Base-by-base conservation (phyloP, 2,113 vertebrate genomes). In the Ciconia maguari region DNA sequence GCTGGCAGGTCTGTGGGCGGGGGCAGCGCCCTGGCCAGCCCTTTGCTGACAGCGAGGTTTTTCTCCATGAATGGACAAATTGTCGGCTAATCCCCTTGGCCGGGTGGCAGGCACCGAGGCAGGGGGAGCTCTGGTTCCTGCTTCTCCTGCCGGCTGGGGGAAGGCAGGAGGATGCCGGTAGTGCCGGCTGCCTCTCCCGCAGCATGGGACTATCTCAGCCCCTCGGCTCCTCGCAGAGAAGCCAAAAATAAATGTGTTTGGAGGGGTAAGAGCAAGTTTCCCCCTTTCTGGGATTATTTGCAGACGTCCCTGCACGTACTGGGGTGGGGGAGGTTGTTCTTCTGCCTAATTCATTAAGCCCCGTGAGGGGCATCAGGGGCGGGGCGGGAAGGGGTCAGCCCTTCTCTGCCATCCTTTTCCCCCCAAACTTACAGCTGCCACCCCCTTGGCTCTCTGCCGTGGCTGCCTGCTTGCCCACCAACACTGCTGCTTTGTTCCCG, bases 1-100 rank as follows among this genome's bases (percentile, higher is more conserved):
- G 81, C 55, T 2, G 16, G 46, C 80, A 24, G 70, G 51, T 48
- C 85, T 83, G 72, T 1, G 0, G 60, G 25, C 16, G n/a, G 46
- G 29, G 42, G 46, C 64, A 54, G 52, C 4, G 5, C 10, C 32
- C 78, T 8, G 4, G 26, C 29, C 42, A 70, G 76, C 79, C 81
- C 82, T 92, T 54, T 96, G 95, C 97, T 97, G 97, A 96, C 94
- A 14, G 60, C 0, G 16, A 58, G 58, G 27, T 90, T 96, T 95
- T 95, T 89, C 83, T 82, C 60, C 55, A 12, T 89, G 92, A 94
- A 49, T 65, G 68, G 76, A 93, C 81, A 80, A 96, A 72, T 13
- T 1, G 1, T 52, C 8, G 7, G 75, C 66, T 97, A 96, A 97
- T 97, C 94, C 94, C 61, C 34, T 36, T 3, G 22, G 74, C 55